phyloP scores from a whole-genome alignment of 2,797 vertebrate genomes.

The Poecilia velifera region DNA sequence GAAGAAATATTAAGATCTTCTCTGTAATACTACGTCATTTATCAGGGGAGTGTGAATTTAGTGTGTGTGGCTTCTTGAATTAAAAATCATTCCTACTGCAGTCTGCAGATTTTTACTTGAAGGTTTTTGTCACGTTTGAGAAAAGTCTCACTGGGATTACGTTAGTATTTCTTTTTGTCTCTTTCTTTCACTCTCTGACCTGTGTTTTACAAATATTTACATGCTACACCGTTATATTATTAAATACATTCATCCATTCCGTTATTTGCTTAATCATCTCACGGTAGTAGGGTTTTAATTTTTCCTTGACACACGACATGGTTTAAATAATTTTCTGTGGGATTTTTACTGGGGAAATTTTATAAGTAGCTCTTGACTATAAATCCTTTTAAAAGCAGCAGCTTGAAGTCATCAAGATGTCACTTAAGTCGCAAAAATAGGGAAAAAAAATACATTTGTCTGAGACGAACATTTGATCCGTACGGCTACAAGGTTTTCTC shows the following conservation, averaged over 20 bases:
- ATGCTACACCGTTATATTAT: neutral
- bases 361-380: neutral
- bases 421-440: constrained; percentile 17
- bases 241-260: neutral
- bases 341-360: neutral
- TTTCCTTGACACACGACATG: neutral
- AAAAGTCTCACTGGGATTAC: constrained; percentile 62
- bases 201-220: constrained; percentile 74
- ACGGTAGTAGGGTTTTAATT: constrained; percentile 17
- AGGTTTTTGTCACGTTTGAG: constrained; percentile 67
- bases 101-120: constrained; percentile 64
- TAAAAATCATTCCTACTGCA: constrained; percentile 46
- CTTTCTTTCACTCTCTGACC: constrained; percentile 39
- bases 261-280: neutral
- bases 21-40: constrained; percentile 16
- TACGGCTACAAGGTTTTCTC: neutral
- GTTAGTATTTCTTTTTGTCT: constrained; percentile 50
- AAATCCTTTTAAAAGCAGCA: neutral
- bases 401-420: neutral
- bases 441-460: neutral
- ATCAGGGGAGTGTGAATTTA: constrained; percentile 30
- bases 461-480: neutral
- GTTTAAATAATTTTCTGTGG: neutral
- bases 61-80: constrained; percentile 30
- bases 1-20: neutral